phyloP scores from a whole-genome alignment of 2,797 vertebrate species.

The Propithecus deckenii region DNA sequence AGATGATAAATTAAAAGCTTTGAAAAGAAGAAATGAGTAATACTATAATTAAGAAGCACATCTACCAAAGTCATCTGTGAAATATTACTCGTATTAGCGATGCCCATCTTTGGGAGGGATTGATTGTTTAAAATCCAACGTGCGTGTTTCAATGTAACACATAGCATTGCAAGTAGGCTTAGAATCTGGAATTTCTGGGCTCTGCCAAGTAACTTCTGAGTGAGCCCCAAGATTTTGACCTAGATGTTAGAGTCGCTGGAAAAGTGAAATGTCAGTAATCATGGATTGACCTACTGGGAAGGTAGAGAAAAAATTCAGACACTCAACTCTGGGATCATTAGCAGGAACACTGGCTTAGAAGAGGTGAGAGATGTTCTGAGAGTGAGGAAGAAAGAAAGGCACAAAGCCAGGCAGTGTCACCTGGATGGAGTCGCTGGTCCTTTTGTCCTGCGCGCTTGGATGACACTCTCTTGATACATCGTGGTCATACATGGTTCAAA shows the following conservation, averaged over 20 bases:
- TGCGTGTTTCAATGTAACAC: neutral
- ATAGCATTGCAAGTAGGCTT: neutral
- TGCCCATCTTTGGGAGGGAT: neutral
- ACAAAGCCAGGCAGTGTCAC: neutral
- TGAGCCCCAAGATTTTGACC: neutral
- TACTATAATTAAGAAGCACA: slow-evolving; percentile 61
- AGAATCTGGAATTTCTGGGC: neutral
- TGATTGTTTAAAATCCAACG: neutral
- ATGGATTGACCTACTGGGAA: neutral
- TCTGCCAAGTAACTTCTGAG: neutral
- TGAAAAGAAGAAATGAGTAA: slow-evolving; percentile 65
- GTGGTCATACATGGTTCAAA: neutral
- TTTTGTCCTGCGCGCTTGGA: neutral
- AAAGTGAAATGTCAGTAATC: neutral
- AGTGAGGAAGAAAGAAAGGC: neutral
- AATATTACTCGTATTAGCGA: slow-evolving; percentile 42
- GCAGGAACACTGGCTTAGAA: neutral
- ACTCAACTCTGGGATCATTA: neutral
- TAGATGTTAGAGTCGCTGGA: neutral
- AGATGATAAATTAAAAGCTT: slow-evolving; percentile 71
- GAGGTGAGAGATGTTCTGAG: neutral
- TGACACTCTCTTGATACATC: neutral
- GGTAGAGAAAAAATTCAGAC: neutral
- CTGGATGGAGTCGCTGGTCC: neutral
- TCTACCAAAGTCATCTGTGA: neutral